Percentiles rank a stretch among this genome's conserved stretches.
phyloP scores from a whole-genome alignment of 2,888 invertebrate species.

The Syrista parreyssii region DNA sequence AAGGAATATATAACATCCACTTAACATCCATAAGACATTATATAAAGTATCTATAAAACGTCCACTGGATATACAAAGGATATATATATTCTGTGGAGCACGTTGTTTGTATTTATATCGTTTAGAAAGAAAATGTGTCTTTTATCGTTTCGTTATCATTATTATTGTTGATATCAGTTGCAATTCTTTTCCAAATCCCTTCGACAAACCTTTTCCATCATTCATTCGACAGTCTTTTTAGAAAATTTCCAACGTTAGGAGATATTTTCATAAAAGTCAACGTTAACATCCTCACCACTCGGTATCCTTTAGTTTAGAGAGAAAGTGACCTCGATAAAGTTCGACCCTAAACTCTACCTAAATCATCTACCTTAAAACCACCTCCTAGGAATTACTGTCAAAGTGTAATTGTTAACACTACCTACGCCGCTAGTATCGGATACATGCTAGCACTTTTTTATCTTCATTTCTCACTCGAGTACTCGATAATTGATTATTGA shows the following conservation, averaged over 20 bases:
- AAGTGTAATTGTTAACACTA: slow-evolving; percentile 39
- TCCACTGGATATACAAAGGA: not conserved
- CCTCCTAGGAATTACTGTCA: slow-evolving; percentile 53
- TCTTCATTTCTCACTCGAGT: slow-evolving; percentile 39
- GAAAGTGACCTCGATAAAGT: slow-evolving; percentile 61
- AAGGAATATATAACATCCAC: not conserved
- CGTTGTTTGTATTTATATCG: not conserved
- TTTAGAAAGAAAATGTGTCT: too few species aligned
- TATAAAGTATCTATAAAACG: not conserved
- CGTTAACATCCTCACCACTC: slow-evolving; percentile 24
- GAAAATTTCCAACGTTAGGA: not conserved
- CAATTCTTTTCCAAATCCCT: not conserved
- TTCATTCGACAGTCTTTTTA: not conserved
- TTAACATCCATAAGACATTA: not conserved
- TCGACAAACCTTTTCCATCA: not conserved
- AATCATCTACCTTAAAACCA: slow-evolving; percentile 56
- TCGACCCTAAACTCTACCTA: slow-evolving; percentile 50
- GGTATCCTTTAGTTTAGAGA: slow-evolving; percentile 54
- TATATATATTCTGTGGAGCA: not conserved
- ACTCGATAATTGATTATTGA: slow-evolving; percentile 58
- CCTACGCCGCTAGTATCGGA: slow-evolving; percentile 53
- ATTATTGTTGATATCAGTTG: not conserved
- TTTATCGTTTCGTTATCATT: not conserved
- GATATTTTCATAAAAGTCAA: not conserved
- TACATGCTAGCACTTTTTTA: slow-evolving; percentile 49